phyloP scores from a whole-genome alignment of 2,888 invertebrate species.

The Lasioglossum morio region DNA sequence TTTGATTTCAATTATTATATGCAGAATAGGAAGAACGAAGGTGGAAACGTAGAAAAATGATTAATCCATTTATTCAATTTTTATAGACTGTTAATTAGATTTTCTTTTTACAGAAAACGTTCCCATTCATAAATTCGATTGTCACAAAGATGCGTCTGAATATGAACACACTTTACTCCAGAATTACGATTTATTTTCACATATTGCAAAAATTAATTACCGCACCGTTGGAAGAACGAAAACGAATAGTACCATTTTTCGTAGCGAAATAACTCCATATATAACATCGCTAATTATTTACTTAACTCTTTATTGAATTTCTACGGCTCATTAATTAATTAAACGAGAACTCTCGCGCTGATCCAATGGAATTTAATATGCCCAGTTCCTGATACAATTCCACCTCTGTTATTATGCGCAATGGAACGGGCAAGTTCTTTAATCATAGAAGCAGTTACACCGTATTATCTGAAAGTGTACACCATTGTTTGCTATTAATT shows the following conservation, averaged over 20 bases:
- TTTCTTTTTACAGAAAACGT: too few species aligned
- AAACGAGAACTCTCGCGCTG: background rate
- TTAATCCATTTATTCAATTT: background rate
- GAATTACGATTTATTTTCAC: background rate
- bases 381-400: background rate
- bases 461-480: conserved; percentile 48
- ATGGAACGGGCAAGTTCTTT: conserved; percentile 25
- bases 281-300: background rate
- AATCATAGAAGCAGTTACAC: conserved; percentile 45
- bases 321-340: conserved; percentile 19
- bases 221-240: background rate
- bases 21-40: background rate
- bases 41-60: background rate
- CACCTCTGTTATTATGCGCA: conserved; percentile 1
- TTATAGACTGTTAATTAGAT: background rate
- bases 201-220: background rate
- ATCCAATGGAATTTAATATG: conserved; percentile 16
- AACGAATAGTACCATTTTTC: background rate
- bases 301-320: too few species aligned
- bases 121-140: too few species aligned
- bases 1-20: background rate
- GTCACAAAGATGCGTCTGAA: background rate
- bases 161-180: background rate
- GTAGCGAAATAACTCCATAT: background rate
- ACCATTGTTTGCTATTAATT: conserved; percentile 67